A percentile compares a stretch with the other conserved stretches of the same genome.
Evolutionary conservation across 2,888 invertebrate species (phyloP).

Genomic region (Drosophila ustulata): DNA sequence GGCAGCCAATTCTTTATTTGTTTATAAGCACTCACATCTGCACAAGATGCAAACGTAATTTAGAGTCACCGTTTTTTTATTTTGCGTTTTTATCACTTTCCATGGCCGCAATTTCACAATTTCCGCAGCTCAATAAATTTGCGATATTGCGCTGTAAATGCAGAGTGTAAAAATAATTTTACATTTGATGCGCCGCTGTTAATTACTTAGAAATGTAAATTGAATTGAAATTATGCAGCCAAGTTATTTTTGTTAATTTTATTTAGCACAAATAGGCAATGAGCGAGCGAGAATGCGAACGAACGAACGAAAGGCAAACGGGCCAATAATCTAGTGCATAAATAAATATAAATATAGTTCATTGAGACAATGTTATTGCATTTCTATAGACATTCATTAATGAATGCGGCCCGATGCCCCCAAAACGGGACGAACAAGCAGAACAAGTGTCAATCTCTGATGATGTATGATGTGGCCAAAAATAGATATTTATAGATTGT

Average conservation of each 20-base stretch:
- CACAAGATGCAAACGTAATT: not conserved
- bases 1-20: slow-evolving; percentile 12
- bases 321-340: slow-evolving; percentile 46
- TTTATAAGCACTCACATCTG: slow-evolving; percentile 2
- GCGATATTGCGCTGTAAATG: slow-evolving; percentile 20
- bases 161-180: slow-evolving; percentile 24
- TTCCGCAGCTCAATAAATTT: slow-evolving; percentile 26
- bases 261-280: slow-evolving; percentile 26
- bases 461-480: not conserved
- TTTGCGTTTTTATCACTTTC: not conserved
- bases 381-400: slow-evolving; percentile 33
- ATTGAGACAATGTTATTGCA: slow-evolving; percentile 32
- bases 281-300: slow-evolving; percentile 14
- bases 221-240: slow-evolving; percentile 34
- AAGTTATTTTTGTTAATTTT: slow-evolving; percentile 44
- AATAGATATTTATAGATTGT: not conserved
- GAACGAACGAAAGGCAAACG: slow-evolving; percentile 17
- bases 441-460: slow-evolving; percentile 24
- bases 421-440: not conserved
- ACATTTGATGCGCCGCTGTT: slow-evolving; percentile 13
- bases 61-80: not conserved
- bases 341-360: slow-evolving; percentile 48
- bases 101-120: not conserved
- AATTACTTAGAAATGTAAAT: slow-evolving; percentile 49
- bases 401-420: slow-evolving; percentile 12